A percentile compares a stretch with the other conserved stretches of the same genome.
Conservation (phyloP, 2,797 vertebrate species). For the Columba guinea region DNA sequence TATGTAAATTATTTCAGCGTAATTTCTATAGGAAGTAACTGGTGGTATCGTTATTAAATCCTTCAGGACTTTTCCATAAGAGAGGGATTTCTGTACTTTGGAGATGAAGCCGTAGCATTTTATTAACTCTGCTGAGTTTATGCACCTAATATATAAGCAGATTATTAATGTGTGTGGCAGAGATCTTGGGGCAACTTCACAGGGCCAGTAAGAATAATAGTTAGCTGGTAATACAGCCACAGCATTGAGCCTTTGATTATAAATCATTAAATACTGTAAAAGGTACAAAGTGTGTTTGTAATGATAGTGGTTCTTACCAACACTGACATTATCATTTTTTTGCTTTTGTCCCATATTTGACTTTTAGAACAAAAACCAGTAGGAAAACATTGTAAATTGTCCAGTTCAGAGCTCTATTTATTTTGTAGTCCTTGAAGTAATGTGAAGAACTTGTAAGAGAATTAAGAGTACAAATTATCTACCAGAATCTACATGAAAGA, state of each 20-base stretch:
- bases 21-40: constrained; percentile 72
- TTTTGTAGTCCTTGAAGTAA: neutral
- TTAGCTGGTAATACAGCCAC: constrained; percentile 1
- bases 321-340: neutral
- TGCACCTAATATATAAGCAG: constrained; percentile 55
- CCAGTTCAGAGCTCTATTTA: neutral
- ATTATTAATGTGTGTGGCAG: constrained; percentile 57
- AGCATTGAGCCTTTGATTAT: constrained; percentile 35
- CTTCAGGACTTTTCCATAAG: constrained; percentile 67
- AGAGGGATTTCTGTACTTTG: constrained; percentile 61
- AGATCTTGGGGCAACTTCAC: constrained; percentile 45
- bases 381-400: neutral
- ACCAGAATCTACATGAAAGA: neutral
- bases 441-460: constrained; percentile 21
- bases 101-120: constrained; percentile 61
- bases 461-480: constrained; percentile 27
- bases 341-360: neutral
- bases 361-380: neutral
- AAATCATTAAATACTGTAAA: constrained; percentile 3
- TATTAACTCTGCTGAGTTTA: constrained; percentile 55
- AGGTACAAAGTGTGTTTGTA: neutral
- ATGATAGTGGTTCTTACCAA: neutral
- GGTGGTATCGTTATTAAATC: constrained; percentile 67
- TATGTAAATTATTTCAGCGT: constrained; percentile 69
- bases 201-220: constrained; percentile 47